phyloP scores from a whole-genome alignment of 2,888 invertebrate genomes.

The Saturnia pavonia region DNA sequence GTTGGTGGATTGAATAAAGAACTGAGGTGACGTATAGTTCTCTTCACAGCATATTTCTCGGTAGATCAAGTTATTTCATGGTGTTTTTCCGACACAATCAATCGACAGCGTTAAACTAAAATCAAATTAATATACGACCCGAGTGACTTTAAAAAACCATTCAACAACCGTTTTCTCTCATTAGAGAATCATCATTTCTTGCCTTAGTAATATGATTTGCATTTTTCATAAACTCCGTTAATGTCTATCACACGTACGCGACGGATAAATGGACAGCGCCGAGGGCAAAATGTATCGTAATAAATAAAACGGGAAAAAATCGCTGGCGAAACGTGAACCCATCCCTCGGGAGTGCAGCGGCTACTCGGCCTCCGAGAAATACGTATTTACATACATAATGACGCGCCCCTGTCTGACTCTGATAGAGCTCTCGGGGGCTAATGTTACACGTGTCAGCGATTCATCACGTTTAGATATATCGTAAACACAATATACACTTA shows the following conservation, averaged over 20 bases:
- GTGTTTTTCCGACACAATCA: too few species aligned
- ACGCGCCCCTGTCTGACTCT: constrained; percentile 39
- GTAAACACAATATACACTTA: neutral
- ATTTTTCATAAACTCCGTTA: constrained; percentile 26
- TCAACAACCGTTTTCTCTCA: too few species aligned
- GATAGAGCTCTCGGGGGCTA: constrained; percentile 30
- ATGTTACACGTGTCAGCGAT: neutral
- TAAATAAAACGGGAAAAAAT: constrained; percentile 58
- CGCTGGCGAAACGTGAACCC: constrained; percentile 46
- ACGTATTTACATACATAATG: constrained; percentile 56
- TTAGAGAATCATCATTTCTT: neutral
- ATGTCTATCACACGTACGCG: constrained; percentile 39
- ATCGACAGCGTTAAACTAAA: too few species aligned
- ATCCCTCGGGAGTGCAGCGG: constrained; percentile 44
- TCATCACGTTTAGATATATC: neutral
- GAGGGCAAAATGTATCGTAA: constrained; percentile 44
- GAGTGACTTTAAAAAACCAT: neutral
- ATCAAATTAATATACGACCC: too few species aligned
- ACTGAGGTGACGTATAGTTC: too few species aligned
- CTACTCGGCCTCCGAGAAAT: constrained; percentile 33
- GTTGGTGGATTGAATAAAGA: too few species aligned
- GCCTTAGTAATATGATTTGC: neutral
- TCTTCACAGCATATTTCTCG: too few species aligned
- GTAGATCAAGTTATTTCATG: too few species aligned
- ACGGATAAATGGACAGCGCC: constrained; percentile 39